These are phyloP conservation scores for Syndactyla subalaris DNA, from an alignment of 2,797 vertebrate species.

Conservation along the genomic window DNA sequence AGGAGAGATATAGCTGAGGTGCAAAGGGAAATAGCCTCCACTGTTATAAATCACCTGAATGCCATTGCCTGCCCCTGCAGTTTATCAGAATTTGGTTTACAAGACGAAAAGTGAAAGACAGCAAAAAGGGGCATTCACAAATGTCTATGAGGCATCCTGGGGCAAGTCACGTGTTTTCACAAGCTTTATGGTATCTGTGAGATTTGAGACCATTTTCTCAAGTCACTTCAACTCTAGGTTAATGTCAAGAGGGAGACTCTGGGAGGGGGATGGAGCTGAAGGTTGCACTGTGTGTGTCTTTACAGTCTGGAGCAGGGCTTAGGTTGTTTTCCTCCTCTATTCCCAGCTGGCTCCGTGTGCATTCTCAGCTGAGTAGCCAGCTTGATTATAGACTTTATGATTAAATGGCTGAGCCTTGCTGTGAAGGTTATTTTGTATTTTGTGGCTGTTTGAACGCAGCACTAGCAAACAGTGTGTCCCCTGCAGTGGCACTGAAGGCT, in stretches of 20 bases:
- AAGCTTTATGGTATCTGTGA: neutral
- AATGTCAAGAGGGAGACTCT: neutral
- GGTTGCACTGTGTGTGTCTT: neutral
- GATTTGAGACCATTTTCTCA: neutral
- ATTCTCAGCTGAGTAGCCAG: neutral
- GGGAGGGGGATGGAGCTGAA: neutral
- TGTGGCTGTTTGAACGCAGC: neutral
- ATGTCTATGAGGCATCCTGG: neutral
- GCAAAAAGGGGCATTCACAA: neutral
- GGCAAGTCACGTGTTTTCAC: neutral
- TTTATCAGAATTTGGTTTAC: neutral
- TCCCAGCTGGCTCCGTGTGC: neutral
- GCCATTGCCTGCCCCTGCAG: neutral
- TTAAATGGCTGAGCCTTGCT: slow-evolving; percentile 14
- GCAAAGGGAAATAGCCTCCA: neutral
- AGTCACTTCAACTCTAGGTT: neutral
- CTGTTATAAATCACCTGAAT: neutral
- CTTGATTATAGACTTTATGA: slow-evolving; percentile 39
- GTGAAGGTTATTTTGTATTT: slow-evolving; percentile 21
- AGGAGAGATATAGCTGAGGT: neutral
- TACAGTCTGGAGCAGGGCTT: neutral
- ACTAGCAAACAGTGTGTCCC: neutral
- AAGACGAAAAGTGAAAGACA: neutral
- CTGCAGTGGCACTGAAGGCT: slow-evolving; percentile 5
- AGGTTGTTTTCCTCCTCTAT: neutral